These are phyloP conservation scores for Anas bernieri DNA, from an alignment of 2,797 vertebrate species.

Conservation along the genomic window DNA sequence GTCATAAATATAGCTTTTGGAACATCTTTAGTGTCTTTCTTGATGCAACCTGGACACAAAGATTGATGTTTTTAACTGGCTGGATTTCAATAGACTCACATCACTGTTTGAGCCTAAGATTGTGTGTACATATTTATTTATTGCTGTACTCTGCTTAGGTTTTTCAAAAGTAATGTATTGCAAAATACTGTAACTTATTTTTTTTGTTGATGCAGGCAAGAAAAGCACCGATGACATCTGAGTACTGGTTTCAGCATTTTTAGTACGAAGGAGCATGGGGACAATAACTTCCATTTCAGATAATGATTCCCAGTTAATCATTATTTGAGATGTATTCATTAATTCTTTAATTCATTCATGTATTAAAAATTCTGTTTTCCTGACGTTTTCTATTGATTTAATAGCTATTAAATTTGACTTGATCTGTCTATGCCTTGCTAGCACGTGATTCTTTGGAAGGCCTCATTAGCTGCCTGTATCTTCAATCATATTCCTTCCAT, in stretches of 20 bases:
- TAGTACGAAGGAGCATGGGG: constrained; percentile 6
- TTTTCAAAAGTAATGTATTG: constrained; percentile 75
- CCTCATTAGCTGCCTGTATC: neutral
- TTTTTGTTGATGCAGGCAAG: constrained; percentile 35
- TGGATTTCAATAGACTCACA: constrained; percentile 75
- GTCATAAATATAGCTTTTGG: constrained; percentile 70
- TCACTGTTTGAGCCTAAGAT: constrained; percentile 13
- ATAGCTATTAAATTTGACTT: constrained; percentile 40
- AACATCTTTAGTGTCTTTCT: constrained; percentile 79
- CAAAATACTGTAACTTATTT: constrained; percentile 78
- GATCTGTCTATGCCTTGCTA: neutral
- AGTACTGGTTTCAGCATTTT: constrained; percentile 77
- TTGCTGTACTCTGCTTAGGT: neutral
- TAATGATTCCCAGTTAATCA: constrained; percentile 50
- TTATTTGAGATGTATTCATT: neutral
- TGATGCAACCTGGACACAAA: constrained; percentile 75
- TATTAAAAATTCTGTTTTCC: constrained; percentile 47
- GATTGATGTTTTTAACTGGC: constrained; percentile 78
- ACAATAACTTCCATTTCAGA: constrained; percentile 27
- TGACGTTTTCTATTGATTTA: constrained; percentile 29
- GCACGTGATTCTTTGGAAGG: neutral
- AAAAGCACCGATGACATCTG: constrained; percentile 65
- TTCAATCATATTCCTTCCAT: neutral
- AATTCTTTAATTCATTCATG: neutral
- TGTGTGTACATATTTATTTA: neutral